phyloP scores from a whole-genome alignment of 2,797 vertebrate genomes.

The Sebastes aleutianus region DNA sequence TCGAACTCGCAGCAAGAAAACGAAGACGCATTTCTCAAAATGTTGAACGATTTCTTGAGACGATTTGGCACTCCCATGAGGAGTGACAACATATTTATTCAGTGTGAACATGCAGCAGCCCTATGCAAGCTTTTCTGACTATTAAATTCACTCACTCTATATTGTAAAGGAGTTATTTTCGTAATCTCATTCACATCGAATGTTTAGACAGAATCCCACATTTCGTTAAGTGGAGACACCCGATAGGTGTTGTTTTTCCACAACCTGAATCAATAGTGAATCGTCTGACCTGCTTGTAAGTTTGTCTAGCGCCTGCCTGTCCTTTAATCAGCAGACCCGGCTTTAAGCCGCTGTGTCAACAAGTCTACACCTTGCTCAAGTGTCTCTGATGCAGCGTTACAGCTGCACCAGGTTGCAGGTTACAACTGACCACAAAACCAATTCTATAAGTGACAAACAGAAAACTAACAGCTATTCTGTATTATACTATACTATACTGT shows the following conservation, averaged over 20 bases:
- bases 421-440: not conserved
- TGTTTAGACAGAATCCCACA: not conserved
- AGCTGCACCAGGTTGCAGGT: not conserved
- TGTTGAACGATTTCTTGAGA: too few species aligned
- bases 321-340: not conserved
- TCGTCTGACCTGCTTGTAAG: conserved; percentile 14
- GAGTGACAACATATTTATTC: too few species aligned
- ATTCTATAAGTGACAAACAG: not conserved
- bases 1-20: too few species aligned
- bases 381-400: not conserved
- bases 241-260: not conserved
- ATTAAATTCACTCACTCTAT: not conserved
- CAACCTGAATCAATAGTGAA: conserved; percentile 13
- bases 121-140: not conserved
- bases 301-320: not conserved
- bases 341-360: conserved; percentile 23
- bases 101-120: not conserved
- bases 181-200: not conserved
- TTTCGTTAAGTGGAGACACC: not conserved
- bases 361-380: conserved; percentile 2
- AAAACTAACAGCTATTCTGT: not conserved
- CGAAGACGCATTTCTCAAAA: too few species aligned
- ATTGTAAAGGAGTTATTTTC: not conserved
- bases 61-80: too few species aligned
- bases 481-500: not conserved